Percentiles rank a stretch among this genome's conserved stretches.
Conservation (phyloP, 2,888 invertebrate species). For the Lottia gigantea region DNA sequence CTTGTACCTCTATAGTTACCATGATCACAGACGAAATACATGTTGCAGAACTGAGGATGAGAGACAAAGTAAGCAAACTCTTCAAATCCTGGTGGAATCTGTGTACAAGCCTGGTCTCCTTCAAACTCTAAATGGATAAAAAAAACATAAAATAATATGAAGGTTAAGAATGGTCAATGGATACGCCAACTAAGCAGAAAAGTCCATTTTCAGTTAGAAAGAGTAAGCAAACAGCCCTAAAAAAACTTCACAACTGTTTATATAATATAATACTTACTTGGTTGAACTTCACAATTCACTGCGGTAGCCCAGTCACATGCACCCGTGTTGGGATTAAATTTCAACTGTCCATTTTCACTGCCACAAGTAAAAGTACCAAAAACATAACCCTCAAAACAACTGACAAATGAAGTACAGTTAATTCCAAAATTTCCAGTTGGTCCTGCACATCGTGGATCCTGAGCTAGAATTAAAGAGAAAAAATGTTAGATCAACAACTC, state of each 20-base stretch:
- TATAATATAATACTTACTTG: background rate
- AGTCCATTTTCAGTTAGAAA: too few species aligned
- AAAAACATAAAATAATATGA: too few species aligned
- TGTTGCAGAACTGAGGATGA: background rate
- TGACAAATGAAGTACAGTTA: background rate
- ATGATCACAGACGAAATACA: background rate
- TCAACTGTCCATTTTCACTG: background rate
- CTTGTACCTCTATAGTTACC: slow-evolving; percentile 4
- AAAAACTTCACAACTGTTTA: too few species aligned
- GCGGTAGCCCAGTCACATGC: background rate
- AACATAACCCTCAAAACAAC: background rate
- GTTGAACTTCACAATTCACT: background rate
- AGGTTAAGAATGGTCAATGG: too few species aligned
- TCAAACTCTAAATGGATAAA: background rate
- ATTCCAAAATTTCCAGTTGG: background rate
- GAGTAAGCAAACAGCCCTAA: too few species aligned
- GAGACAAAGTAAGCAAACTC: background rate
- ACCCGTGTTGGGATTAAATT: background rate
- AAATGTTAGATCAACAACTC: too few species aligned
- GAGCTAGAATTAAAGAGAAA: too few species aligned
- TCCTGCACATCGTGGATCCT: background rate
- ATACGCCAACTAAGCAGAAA: too few species aligned
- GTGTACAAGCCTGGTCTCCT: background rate
- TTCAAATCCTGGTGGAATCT: background rate
- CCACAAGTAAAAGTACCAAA: background rate